Percentiles rank a stretch among this genome's conserved stretches.
Evolutionary conservation across 2,888 invertebrate species (phyloP).

Genomic region (Conchocele bisecta): DNA sequence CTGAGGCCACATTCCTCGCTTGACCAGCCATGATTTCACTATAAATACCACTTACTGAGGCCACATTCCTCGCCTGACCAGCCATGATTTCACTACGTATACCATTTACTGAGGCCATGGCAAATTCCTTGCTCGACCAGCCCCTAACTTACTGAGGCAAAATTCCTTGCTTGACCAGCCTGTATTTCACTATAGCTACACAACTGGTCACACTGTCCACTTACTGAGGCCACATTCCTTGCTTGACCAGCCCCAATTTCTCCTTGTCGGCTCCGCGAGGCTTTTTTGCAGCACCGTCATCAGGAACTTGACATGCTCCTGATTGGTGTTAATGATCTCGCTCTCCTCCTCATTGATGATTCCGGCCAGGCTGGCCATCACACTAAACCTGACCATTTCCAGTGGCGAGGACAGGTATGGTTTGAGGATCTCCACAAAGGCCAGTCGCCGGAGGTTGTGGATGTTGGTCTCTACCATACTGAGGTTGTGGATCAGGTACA

Average conservation of each 20-base stretch:
- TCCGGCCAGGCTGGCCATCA: conserved; percentile 60
- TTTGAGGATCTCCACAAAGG: conserved; percentile 36
- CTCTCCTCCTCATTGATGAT: conserved; percentile 66
- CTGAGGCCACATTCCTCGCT: no score
- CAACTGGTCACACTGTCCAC: no score
- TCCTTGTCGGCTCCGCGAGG: conserved; percentile 5
- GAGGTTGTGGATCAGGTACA: conserved; percentile 39
- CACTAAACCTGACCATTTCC: conserved; percentile 44
- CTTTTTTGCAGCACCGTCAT: conserved; percentile 39
- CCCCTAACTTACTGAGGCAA: no score
- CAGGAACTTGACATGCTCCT: conserved; percentile 46
- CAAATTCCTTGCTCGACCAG: no score
- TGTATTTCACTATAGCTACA: no score
- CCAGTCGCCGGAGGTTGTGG: conserved; percentile 18
- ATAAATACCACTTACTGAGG: no score
- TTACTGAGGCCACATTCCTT: conserved; percentile 56
- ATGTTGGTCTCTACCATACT: conserved; percentile 28
- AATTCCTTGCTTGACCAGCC: no score
- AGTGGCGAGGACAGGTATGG: conserved; percentile 52
- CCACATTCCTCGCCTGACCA: no score
- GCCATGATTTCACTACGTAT: no score
- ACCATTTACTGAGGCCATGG: no score
- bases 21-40: no score
- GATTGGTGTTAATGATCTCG: conserved; percentile 52
- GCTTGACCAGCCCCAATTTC: conserved; percentile 53